Evolutionary conservation across 2,888 invertebrate species (phyloP).

Genomic region (Trachelus stipa): DNA sequence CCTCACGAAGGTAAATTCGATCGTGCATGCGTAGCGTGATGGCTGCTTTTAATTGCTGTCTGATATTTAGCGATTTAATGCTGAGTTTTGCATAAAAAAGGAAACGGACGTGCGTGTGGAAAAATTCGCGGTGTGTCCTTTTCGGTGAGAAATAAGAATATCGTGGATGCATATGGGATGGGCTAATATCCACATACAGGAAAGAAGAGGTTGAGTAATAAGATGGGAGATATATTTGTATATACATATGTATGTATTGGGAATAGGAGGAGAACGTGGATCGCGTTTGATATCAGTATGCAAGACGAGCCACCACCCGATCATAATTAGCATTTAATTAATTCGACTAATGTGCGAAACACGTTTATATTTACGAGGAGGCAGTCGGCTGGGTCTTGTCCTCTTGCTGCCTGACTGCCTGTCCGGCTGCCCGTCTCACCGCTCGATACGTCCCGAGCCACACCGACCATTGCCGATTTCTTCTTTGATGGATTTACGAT

Average conservation of each 20-base stretch:
- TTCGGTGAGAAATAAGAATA: neutral
- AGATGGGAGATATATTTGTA: slow-evolving; percentile 36
- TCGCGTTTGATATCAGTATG: slow-evolving; percentile 43
- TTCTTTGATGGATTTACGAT: slow-evolving; percentile 37
- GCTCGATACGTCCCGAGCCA: slow-evolving; percentile 21
- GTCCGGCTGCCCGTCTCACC: slow-evolving; percentile 2
- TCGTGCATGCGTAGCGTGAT: neutral
- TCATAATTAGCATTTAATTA: slow-evolving; percentile 62
- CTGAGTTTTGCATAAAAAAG: neutral
- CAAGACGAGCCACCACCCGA: slow-evolving; percentile 42
- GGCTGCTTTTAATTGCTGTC: neutral
- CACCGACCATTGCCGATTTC: slow-evolving; percentile 17
- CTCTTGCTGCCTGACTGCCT: slow-evolving; percentile 14
- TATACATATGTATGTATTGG: neutral
- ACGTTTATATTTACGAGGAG: slow-evolving; percentile 50
- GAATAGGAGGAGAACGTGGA: neutral
- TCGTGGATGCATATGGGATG: neutral
- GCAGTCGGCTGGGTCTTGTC: slow-evolving; percentile 23
- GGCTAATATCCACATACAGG: slow-evolving; percentile 8
- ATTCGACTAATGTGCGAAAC: slow-evolving; percentile 59
- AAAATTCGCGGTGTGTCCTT: neutral
- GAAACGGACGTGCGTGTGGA: neutral
- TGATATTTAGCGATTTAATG: slow-evolving; percentile 5
- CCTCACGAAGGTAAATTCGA: neutral
- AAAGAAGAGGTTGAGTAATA: slow-evolving; percentile 35